Conservation (phyloP, 1,140 invertebrate species). For the Pogonomyrmex barbatus region DNA sequence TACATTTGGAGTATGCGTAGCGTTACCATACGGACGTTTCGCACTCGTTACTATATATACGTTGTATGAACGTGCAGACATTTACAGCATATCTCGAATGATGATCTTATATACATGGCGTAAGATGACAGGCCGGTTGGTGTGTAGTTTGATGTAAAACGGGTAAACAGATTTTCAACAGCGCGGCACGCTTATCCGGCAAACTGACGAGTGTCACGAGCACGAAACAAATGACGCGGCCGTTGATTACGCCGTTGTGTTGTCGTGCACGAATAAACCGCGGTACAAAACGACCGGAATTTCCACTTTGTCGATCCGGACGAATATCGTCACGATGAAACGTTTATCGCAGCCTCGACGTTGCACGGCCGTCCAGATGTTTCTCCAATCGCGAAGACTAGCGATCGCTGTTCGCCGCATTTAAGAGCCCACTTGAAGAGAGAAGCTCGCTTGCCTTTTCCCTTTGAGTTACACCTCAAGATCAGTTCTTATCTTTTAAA, state of each 20-base stretch:
- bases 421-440: slow-evolving; percentile 5
- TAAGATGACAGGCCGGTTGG: background rate
- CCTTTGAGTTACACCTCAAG: background rate
- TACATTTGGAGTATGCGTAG: background rate
- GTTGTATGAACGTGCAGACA: background rate
- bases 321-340: slow-evolving; percentile 39
- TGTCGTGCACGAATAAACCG: slow-evolving; percentile 37
- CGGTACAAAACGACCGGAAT: slow-evolving; percentile 26
- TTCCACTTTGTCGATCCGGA: slow-evolving; percentile 66
- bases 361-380: background rate
- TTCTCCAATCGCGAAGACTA: slow-evolving; percentile 1
- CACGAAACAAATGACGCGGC: slow-evolving; percentile 53
- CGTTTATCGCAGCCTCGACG: slow-evolving; percentile 45
- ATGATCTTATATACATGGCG: slow-evolving; percentile 25
- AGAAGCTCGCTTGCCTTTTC: background rate
- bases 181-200: slow-evolving; percentile 30
- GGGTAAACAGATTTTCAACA: slow-evolving; percentile 47
- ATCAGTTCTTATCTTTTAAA: slow-evolving; percentile 42
- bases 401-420: background rate
- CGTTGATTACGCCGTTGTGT: slow-evolving; percentile 41
- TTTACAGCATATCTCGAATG: background rate
- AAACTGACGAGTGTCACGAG: slow-evolving; percentile 62
- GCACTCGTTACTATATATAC: background rate
- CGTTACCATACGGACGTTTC: background rate
- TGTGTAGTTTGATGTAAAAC: background rate